Evolutionary conservation across 2,888 invertebrate genomes (phyloP).

Genomic region (Drosophila crucigera): DNA sequence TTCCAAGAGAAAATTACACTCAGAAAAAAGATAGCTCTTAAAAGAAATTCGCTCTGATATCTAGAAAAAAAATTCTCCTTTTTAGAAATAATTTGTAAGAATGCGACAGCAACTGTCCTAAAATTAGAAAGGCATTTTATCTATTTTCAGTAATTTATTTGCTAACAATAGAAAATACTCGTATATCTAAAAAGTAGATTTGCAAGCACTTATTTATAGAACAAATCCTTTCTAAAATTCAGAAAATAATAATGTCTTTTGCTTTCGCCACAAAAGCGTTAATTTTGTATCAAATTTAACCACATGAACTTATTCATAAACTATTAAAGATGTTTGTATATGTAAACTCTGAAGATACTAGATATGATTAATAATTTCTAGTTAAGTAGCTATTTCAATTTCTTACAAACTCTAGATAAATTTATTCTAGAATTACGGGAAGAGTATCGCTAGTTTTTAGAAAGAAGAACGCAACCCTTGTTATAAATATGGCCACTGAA

Average conservation of each 20-base stretch:
- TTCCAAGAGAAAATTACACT: conserved; percentile 6
- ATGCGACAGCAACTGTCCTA: neutral
- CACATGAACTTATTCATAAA: no score
- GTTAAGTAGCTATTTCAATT: no score
- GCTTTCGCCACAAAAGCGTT: no score
- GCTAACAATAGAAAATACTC: neutral
- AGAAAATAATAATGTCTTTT: no score
- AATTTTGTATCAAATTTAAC: no score
- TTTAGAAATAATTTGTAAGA: neutral
- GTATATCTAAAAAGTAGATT: neutral
- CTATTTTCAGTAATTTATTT: neutral
- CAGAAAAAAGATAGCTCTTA: neutral
- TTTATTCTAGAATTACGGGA: accelerated
- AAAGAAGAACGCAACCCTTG: no score
- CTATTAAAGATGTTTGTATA: no score
- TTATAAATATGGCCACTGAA: no score
- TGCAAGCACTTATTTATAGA: neutral
- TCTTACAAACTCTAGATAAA: neutral
- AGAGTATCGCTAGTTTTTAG: neutral
- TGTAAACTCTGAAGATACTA: no score
- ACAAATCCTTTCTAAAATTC: no score
- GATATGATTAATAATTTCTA: neutral
- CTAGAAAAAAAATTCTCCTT: neutral
- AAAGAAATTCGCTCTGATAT: neutral
- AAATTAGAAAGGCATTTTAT: neutral